Evolutionary conservation across 2,113 vertebrate species (phyloP).

Genomic region (Cathartes aura): DNA sequence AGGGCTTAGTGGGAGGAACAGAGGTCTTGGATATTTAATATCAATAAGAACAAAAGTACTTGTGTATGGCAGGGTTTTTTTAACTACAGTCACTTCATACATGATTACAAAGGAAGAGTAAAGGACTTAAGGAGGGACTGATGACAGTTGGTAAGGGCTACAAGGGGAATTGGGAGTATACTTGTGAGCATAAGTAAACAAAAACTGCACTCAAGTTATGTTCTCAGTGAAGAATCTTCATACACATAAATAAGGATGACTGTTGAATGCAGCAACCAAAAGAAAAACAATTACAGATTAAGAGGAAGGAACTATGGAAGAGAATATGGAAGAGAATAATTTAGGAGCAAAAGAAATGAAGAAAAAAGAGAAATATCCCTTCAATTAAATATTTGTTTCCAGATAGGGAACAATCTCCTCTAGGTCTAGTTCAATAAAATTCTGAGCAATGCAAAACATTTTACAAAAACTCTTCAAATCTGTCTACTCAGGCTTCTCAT

Average conservation of each 20-base stretch:
- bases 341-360: neutral
- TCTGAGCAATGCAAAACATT: neutral
- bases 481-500: neutral
- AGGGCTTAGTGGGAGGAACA: neutral
- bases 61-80: neutral
- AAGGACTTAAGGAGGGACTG: neutral
- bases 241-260: neutral
- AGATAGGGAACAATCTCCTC: neutral
- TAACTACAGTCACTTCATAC: neutral
- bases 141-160: neutral
- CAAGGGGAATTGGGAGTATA: neutral
- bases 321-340: accelerated
- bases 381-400: neutral
- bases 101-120: neutral
- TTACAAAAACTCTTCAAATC: neutral
- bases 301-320: neutral
- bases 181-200: neutral
- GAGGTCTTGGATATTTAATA: neutral
- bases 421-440: neutral
- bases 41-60: neutral
- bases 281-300: neutral
- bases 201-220: neutral
- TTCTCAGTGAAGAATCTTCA: neutral
- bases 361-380: neutral
- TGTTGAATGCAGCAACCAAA: neutral